These are phyloP conservation scores for Chromobotia macracanthus DNA, from an alignment of 2,797 vertebrate genomes.

Conservation along the genomic window DNA sequence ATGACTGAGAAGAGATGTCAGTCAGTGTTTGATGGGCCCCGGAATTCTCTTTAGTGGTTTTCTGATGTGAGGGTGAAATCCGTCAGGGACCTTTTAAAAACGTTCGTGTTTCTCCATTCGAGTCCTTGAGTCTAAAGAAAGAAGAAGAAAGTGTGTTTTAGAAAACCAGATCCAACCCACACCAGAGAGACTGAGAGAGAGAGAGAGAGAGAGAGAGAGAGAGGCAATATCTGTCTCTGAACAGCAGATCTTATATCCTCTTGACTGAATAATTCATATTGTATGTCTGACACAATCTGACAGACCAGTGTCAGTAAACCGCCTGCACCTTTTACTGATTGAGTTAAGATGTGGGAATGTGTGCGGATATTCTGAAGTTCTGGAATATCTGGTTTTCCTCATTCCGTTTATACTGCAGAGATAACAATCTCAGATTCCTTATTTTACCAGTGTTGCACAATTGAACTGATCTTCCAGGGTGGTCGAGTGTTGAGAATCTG, in stretches of 20 bases:
- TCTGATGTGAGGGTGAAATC: not conserved
- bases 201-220: slow-evolving; percentile 7
- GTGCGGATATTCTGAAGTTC: not conserved
- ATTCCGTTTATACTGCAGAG: not conserved
- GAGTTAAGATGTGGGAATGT: not conserved
- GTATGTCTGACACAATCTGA: slow-evolving; percentile 47
- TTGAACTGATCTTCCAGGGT: not conserved
- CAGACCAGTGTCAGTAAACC: slow-evolving; percentile 42
- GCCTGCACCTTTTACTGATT: slow-evolving; percentile 10
- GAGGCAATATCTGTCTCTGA: slow-evolving; percentile 22
- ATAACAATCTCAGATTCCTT: slow-evolving; percentile 13
- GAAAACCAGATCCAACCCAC: not conserved
- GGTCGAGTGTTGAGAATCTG: not conserved
- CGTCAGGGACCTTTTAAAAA: slow-evolving; percentile 24
- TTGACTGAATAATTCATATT: slow-evolving; percentile 59
- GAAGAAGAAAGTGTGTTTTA: not conserved
- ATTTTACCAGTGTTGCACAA: slow-evolving; percentile 14
- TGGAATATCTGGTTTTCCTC: not conserved
- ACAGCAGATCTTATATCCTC: slow-evolving; percentile 52
- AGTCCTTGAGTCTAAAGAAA: not conserved
- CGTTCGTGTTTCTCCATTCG: not conserved
- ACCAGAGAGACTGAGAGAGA: not conserved
- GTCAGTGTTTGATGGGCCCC: not conserved
- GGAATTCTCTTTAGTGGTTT: not conserved
- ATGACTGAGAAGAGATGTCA: not conserved